These are phyloP conservation scores for Neoniphon sammara DNA, from an alignment of 2,797 vertebrate genomes.

Conservation along the genomic window DNA sequence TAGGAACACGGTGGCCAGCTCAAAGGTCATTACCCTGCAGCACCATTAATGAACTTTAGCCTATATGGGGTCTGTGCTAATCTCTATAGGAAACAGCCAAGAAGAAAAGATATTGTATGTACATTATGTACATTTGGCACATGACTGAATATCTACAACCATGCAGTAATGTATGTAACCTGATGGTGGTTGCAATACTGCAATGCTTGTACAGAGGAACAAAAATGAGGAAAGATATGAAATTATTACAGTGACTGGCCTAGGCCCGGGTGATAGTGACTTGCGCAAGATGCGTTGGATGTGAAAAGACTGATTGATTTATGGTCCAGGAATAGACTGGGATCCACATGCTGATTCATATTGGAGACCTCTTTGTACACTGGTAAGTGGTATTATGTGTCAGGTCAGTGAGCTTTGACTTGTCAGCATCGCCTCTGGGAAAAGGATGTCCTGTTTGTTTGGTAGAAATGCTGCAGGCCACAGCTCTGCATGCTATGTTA, in stretches of 20 bases:
- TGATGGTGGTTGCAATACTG: background rate
- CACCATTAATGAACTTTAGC: background rate
- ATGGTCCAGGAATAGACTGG: background rate
- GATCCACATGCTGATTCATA: background rate
- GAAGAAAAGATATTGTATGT: slow-evolving; percentile 10
- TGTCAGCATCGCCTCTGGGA: background rate
- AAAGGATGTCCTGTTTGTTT: background rate
- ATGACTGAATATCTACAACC: slow-evolving; percentile 49
- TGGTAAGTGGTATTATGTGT: background rate
- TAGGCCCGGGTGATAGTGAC: background rate
- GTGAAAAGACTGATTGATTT: background rate
- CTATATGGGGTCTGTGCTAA: slow-evolving; percentile 2
- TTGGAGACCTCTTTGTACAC: background rate
- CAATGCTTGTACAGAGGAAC: background rate
- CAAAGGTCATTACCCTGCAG: slow-evolving; percentile 28
- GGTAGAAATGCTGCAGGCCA: background rate
- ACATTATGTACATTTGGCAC: slow-evolving; percentile 7
- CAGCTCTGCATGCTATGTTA: background rate
- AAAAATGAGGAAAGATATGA: background rate
- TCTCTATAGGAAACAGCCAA: background rate
- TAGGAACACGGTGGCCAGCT: slow-evolving; percentile 16
- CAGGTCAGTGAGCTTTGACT: slow-evolving; percentile 7
- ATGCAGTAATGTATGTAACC: background rate
- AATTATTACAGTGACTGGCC: background rate
- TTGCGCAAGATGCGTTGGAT: background rate